Percentiles rank a stretch among this genome's conserved stretches.
Conservation (phyloP, 2,113 vertebrate species). For the Orycteropus afer region DNA sequence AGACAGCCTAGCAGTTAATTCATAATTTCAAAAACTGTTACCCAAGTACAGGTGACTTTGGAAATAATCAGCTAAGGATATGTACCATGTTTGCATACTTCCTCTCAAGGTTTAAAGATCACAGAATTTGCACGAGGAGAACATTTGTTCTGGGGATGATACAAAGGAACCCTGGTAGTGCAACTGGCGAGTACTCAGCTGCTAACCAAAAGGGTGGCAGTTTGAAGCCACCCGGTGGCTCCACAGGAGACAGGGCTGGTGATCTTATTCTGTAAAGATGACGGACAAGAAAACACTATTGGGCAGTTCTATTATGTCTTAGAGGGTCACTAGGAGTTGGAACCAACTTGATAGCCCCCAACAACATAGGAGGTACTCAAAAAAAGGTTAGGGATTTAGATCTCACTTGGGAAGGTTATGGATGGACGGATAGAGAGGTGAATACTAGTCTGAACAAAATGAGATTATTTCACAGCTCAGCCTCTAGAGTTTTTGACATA, state of each 20-base stretch:
- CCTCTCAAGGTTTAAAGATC: neutral
- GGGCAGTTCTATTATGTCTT: neutral
- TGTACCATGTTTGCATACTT: neutral
- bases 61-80: constrained; percentile 17
- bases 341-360: neutral
- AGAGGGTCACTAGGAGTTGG: neutral
- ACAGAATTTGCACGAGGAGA: neutral
- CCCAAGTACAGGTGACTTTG: neutral
- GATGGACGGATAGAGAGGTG: neutral
- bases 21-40: neutral
- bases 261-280: neutral
- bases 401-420: neutral
- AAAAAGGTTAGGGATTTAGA: neutral
- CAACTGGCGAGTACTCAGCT: neutral
- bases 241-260: neutral
- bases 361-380: neutral
- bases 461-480: neutral
- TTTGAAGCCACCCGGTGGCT: neutral
- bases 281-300: neutral
- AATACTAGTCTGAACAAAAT: neutral
- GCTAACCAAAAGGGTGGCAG: neutral
- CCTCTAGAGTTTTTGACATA: neutral
- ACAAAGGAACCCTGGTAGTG: neutral
- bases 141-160: neutral
- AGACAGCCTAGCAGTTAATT: neutral